Evolutionary conservation across 1,140 invertebrate species (phyloP).

Genomic region (Drosophila dunni): DNA sequence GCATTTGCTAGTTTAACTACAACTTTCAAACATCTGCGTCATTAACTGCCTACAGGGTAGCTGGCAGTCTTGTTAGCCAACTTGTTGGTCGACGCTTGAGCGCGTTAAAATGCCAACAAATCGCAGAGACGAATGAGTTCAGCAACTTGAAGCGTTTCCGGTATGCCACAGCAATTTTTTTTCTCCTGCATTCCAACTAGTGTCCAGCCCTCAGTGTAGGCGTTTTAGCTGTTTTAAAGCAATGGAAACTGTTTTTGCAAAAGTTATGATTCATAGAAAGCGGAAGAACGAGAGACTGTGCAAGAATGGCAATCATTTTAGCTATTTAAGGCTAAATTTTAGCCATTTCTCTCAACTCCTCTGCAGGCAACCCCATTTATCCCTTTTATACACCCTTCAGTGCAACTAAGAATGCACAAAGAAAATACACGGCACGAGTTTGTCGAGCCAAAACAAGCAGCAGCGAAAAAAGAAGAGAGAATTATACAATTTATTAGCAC

Average conservation of each 20-base stretch:
- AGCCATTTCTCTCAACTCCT: too few relatives aligned
- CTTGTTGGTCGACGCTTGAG: slow-evolving; percentile 56
- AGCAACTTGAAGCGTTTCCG: slow-evolving; percentile 82
- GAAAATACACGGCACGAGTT: slow-evolving; percentile 51
- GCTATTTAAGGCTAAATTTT: too few relatives aligned
- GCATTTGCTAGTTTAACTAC: not conserved
- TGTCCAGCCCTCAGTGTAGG: slow-evolving; percentile 1
- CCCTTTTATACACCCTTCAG: slow-evolving; percentile 9
- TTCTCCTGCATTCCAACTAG: slow-evolving; percentile 38
- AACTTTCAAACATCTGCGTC: too few relatives aligned
- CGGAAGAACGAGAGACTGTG: too few relatives aligned
- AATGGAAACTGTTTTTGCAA: too few relatives aligned
- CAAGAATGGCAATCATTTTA: too few relatives aligned
- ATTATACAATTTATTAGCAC: slow-evolving; percentile 59
- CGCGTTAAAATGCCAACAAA: slow-evolving; percentile 81
- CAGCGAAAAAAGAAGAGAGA: slow-evolving; percentile 19
- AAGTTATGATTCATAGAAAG: too few relatives aligned
- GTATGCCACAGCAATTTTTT: slow-evolving; percentile 79
- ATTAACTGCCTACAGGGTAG: slow-evolving; percentile 4
- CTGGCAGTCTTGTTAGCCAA: not conserved
- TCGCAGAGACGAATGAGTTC: slow-evolving; percentile 81
- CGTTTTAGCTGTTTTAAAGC: too few relatives aligned
- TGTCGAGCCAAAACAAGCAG: slow-evolving; percentile 46
- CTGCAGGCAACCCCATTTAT: not conserved
- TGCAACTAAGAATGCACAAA: slow-evolving; percentile 47